Conservation (phyloP, 2,888 invertebrate species). For the Conomelus anceps region DNA sequence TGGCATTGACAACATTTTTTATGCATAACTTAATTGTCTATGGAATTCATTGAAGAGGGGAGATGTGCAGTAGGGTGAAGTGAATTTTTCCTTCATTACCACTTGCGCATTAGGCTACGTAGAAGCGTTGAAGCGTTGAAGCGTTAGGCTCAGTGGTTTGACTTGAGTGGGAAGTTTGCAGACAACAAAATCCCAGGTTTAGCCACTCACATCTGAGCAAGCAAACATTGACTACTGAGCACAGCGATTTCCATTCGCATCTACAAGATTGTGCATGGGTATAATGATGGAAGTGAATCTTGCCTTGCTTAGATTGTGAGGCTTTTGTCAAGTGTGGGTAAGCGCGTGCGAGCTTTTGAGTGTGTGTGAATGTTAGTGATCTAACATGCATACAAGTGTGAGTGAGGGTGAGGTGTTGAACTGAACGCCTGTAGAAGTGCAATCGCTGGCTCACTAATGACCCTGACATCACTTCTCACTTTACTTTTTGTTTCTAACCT, state of each 20-base stretch:
- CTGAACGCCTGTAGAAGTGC: neutral
- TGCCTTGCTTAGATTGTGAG: neutral
- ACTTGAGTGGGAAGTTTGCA: neutral
- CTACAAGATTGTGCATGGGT: neutral
- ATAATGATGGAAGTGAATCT: neutral
- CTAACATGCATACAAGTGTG: neutral
- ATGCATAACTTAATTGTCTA: neutral
- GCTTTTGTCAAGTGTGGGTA: slow-evolving; percentile 32
- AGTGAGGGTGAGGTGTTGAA: neutral
- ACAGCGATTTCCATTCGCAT: neutral
- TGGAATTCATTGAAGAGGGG: no score
- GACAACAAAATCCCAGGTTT: neutral
- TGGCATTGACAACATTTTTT: no score
- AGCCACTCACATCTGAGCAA: neutral
- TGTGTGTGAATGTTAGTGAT: slow-evolving; percentile 35
- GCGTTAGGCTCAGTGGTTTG: neutral
- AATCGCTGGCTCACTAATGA: neutral
- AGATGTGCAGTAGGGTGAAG: neutral
- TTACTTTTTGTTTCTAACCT: slow-evolving; percentile 11
- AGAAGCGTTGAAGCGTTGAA: no score
- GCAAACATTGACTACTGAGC: neutral
- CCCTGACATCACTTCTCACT: slow-evolving; percentile 13
- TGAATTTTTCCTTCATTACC: no score
- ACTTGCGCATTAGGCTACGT: neutral
- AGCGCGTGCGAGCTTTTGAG: neutral